Evolutionary conservation across 2,888 invertebrate species (phyloP).

Genomic region (Digitonthophagus gazella): DNA sequence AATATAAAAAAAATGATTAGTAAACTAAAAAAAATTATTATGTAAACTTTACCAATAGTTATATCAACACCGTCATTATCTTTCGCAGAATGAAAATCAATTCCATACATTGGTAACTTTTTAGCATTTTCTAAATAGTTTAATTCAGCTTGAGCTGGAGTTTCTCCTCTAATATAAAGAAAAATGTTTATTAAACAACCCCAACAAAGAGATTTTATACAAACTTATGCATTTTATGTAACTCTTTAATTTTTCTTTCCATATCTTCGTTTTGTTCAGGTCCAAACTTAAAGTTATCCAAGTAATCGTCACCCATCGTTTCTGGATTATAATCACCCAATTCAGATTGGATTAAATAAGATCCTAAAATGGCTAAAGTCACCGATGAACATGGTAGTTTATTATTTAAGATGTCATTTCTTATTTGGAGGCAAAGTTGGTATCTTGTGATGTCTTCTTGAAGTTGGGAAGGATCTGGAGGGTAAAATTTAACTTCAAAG

Average conservation of each 20-base stretch:
- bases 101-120: slow-evolving; percentile 98
- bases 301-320: slow-evolving; percentile 68
- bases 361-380: slow-evolving; percentile 90
- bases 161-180: slow-evolving; percentile 86
- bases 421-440: slow-evolving; percentile 91
- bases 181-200: not conserved
- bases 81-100: slow-evolving; percentile 95
- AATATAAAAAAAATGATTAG: too few relatives aligned
- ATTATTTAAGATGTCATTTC: slow-evolving; percentile 68
- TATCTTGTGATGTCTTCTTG: slow-evolving; percentile 94
- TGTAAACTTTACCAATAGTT: too few relatives aligned
- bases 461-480: slow-evolving; percentile 93
- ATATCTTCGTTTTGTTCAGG: slow-evolving; percentile 89
- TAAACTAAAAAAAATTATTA: too few relatives aligned
- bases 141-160: slow-evolving; percentile 95
- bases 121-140: slow-evolving; percentile 98
- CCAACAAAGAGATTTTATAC: not conserved
- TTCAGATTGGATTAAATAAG: slow-evolving; percentile 91
- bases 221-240: slow-evolving; percentile 79
- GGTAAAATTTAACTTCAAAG: slow-evolving; percentile 99
- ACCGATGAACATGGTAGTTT: slow-evolving; percentile 96
- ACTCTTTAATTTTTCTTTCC: slow-evolving; percentile 90
- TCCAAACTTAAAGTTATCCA: slow-evolving; percentile 90
- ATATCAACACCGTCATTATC: slow-evolving; percentile 96
- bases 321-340: slow-evolving; percentile 88